Percentiles rank a stretch among this genome's conserved stretches.
Evolutionary conservation across 2,113 vertebrate species (phyloP).

Genomic region (Cheilinus undulatus): DNA sequence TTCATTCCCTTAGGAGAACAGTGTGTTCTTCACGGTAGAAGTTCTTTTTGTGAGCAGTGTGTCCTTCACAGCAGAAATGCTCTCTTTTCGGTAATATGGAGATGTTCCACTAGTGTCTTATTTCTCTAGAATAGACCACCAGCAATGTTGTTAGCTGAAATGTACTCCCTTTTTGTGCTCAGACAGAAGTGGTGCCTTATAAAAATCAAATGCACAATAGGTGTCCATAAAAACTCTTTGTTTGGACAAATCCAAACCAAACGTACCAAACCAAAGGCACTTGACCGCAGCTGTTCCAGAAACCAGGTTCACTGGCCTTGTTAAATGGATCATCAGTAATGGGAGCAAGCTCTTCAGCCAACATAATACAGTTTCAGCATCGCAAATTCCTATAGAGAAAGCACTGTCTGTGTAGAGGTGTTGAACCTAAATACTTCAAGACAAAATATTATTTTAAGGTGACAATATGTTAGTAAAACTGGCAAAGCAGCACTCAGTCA

Average conservation of each 20-base stretch:
- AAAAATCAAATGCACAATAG: slow-evolving; percentile 39
- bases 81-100: slow-evolving; percentile 60
- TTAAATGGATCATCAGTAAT: slow-evolving; percentile 59
- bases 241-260: slow-evolving; percentile 14
- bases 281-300: slow-evolving; percentile 48
- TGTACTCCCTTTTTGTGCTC: not conserved
- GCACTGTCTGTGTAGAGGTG: slow-evolving; percentile 2
- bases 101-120: slow-evolving; percentile 52
- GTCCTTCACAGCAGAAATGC: slow-evolving; percentile 66
- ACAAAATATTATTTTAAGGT: not conserved
- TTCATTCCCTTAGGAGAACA: slow-evolving; percentile 51
- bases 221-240: slow-evolving; percentile 13
- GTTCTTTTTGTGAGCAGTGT: slow-evolving; percentile 54
- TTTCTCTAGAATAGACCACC: slow-evolving; percentile 49
- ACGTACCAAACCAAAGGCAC: slow-evolving; percentile 46
- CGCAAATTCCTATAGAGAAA: slow-evolving; percentile 18
- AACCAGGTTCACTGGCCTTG: slow-evolving; percentile 39
- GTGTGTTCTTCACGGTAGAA: slow-evolving; percentile 52
- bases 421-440: not conserved
- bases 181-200: slow-evolving; percentile 30
- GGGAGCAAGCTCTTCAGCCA: slow-evolving; percentile 27
- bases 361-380: slow-evolving; percentile 33
- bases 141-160: slow-evolving; percentile 39
- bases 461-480: too few relatives aligned
- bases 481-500: too few relatives aligned